These are phyloP conservation scores for Platygyra sinensis DNA, from an alignment of 64 coral and sea anemone species.

Conservation along the genomic window DNA sequence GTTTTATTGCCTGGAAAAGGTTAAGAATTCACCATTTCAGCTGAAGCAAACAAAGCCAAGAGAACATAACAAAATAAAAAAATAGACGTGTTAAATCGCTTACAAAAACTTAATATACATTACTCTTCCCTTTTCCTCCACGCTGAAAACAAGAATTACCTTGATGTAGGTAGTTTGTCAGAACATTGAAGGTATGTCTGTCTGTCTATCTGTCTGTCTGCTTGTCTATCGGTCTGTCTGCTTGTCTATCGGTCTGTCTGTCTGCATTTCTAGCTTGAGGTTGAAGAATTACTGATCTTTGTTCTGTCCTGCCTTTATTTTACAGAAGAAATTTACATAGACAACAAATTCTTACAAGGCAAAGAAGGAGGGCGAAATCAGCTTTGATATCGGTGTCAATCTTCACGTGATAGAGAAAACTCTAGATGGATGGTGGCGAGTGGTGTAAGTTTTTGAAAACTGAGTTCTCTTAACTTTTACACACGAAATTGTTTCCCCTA, in stretches of 20 bases:
- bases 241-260: too few relatives aligned
- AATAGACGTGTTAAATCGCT: too few relatives aligned
- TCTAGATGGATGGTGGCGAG: conserved; percentile 95
- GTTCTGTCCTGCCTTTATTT: background rate
- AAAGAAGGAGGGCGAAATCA: conserved; percentile 83
- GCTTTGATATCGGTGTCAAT: conserved; percentile 77
- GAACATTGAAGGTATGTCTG: too few relatives aligned
- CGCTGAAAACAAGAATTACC: too few relatives aligned
- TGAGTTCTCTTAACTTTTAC: too few relatives aligned
- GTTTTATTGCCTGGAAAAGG: conserved; percentile 19
- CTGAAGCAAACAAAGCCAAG: background rate
- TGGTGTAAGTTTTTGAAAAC: conserved; percentile 53
- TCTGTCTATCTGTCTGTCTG: too few relatives aligned
- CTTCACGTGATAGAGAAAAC: conserved; percentile 88
- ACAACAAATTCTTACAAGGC: conserved; percentile 76
- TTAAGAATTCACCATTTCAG: background rate
- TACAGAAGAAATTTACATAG: conserved; percentile 83
- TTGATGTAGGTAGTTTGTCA: too few relatives aligned
- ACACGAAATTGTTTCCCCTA: too few relatives aligned
- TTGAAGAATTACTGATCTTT: background rate
- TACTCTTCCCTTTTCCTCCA: too few relatives aligned
- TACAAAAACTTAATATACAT: too few relatives aligned
- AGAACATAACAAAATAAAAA: background rate
- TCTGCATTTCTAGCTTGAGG: too few relatives aligned
- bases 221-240: too few relatives aligned